These are phyloP conservation scores for Gymnarchus niloticus DNA, from an alignment of 2,113 vertebrate genomes.

Conservation along the genomic window DNA sequence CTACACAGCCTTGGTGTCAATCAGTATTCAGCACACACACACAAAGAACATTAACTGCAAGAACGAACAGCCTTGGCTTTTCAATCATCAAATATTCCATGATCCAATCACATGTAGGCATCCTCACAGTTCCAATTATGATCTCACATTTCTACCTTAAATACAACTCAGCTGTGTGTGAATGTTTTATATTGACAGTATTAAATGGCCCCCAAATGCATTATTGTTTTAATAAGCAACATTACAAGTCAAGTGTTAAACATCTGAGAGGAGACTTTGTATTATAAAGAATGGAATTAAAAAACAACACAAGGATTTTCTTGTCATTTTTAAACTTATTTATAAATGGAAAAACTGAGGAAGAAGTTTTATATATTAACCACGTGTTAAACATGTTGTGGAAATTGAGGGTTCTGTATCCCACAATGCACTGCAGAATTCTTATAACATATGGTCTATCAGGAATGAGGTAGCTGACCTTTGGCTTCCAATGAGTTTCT, in stretches of 20 bases:
- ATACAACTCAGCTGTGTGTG: background rate
- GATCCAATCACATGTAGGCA: background rate
- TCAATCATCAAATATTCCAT: background rate
- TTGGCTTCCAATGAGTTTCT: slow-evolving; percentile 64
- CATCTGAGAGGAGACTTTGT: background rate
- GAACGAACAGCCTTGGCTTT: background rate
- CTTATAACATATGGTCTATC: slow-evolving; percentile 75
- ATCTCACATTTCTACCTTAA: background rate
- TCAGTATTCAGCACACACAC: slow-evolving; percentile 41
- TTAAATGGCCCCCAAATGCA: background rate
- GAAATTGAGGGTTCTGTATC: slow-evolving; percentile 60
- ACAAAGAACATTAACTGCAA: background rate
- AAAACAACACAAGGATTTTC: background rate
- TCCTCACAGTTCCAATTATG: background rate
- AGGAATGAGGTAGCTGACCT: slow-evolving; percentile 76
- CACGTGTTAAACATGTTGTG: slow-evolving; percentile 60
- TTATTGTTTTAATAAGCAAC: background rate
- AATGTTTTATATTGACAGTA: background rate
- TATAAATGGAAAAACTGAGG: slow-evolving; percentile 27
- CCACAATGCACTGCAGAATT: slow-evolving; percentile 70
- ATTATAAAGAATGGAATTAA: background rate
- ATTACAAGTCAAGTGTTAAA: background rate
- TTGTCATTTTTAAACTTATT: background rate
- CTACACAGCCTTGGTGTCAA: slow-evolving; percentile 33
- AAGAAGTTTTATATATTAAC: slow-evolving; percentile 61